phyloP scores from a whole-genome alignment of 1,140 invertebrate species.

The Drosophila sturtevanti region DNA sequence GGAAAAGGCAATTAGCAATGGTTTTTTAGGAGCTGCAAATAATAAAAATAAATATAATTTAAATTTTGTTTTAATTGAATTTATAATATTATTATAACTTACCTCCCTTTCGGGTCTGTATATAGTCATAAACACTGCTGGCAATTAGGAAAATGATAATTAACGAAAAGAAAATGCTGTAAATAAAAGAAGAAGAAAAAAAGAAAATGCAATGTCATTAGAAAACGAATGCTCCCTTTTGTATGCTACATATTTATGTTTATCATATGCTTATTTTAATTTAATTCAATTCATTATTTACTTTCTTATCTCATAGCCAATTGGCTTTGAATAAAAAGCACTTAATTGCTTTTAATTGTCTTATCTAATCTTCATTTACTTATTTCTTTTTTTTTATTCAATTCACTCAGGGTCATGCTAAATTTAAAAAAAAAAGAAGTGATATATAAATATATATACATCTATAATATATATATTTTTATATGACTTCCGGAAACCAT shows the following conservation, averaged over 20 bases:
- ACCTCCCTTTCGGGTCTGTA: slow-evolving; percentile 70
- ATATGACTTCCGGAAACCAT: too few species aligned
- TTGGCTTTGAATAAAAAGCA: background rate
- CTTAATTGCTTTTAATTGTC: slow-evolving; percentile 5
- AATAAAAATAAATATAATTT: too few species aligned
- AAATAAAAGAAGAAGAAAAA: too few species aligned
- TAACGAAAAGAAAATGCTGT: slow-evolving; percentile 65
- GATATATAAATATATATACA: too few species aligned
- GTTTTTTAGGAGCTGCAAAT: slow-evolving; percentile 53
- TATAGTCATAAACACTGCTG: slow-evolving; percentile 73
- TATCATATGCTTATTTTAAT: background rate
- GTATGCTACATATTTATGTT: too few species aligned
- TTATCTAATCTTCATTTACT: background rate
- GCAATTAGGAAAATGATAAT: slow-evolving; percentile 66
- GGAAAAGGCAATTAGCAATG: slow-evolving; percentile 67
- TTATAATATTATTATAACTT: too few species aligned
- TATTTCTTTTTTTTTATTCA: background rate
- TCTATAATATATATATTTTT: too few species aligned
- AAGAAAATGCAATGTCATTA: background rate
- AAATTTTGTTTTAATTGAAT: too few species aligned
- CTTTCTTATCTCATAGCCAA: background rate
- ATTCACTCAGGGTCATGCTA: background rate
- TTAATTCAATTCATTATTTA: slow-evolving; percentile 1
- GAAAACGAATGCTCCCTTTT: background rate
- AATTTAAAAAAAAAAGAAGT: too few species aligned